Conservation (phyloP, 2,888 invertebrate genomes). For the Aphodius granarius region DNA sequence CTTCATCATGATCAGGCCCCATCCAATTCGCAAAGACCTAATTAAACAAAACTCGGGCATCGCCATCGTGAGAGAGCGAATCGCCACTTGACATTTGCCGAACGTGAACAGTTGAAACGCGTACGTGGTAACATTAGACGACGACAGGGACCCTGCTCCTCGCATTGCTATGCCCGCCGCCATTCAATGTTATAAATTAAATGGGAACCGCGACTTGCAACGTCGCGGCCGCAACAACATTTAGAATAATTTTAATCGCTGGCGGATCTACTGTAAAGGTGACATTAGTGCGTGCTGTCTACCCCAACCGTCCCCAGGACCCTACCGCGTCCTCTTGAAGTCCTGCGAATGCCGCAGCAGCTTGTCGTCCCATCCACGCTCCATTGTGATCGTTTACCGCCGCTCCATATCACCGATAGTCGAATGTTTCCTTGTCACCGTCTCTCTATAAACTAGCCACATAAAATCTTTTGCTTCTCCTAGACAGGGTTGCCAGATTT, state of each 20-base stretch:
- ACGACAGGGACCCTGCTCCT: background rate
- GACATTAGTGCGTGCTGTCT: constrained; percentile 32
- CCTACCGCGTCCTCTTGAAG: constrained; percentile 22
- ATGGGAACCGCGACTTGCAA: background rate
- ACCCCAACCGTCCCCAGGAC: constrained; percentile 16
- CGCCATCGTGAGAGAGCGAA: background rate
- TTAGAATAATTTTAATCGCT: constrained; percentile 30
- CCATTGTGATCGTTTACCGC: constrained; percentile 29
- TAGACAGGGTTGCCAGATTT: too few species aligned
- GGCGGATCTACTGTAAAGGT: constrained; percentile 27
- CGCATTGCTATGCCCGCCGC: background rate
- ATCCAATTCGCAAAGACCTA: background rate
- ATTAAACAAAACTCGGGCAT: background rate
- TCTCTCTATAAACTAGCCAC: constrained; percentile 20
- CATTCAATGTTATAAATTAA: constrained; percentile 14
- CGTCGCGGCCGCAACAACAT: constrained; percentile 14
- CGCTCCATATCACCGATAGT: constrained; percentile 30
- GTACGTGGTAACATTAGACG: background rate
- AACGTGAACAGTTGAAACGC: background rate
- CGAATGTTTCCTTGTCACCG: constrained; percentile 13
- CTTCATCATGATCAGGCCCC: too few species aligned
- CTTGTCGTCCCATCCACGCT: constrained; percentile 32
- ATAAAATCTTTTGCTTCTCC: constrained; percentile 12
- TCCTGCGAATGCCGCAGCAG: constrained; percentile 26
- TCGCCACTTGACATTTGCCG: background rate